Evolutionary conservation across 1,140 invertebrate genomes (phyloP), one percentile per base, ranked within the genome.

Genomic region (Samia ricini): DNA sequence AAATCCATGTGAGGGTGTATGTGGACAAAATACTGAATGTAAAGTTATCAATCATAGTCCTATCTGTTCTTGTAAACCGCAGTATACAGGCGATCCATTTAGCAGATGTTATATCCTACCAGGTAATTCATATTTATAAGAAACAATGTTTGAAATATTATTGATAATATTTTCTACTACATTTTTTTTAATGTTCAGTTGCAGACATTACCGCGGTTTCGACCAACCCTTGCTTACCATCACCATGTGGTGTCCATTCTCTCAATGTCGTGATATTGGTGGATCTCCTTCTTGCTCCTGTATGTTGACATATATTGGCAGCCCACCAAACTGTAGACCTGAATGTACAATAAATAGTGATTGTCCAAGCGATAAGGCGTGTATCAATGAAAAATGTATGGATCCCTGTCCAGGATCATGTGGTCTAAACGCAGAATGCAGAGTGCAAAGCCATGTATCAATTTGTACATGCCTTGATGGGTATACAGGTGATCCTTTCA

Each of bases 351-450:
- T 95, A 8, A 94, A 95, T 72, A 92, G 93, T 0, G 95, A 97
- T 69, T 97, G 95, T 83, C 80, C 94, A 2, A 93, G 92, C 21
- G 93, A 94, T 65, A 92, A 93, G 74, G 94, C 95, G 12, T 97
- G 96, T 76, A 93, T 95, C 26, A 93, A 93, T 74, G 93, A 94
- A 65, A 95, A 94, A 87, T 97, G 96, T 80, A 87, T 92, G 60
- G 93, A 96, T 82, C 95, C 95, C 21, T 97, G 95, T 71, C 93
- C 93, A n/a, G 94, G 94, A 64, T 93, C 93, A 24, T 96, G 95
- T 83, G 95, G 95, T 18, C 76, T 89, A 2, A 95, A 96, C 79
- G 94, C 95, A n/a, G 89, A 94, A 57, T 96, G 95, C 74, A 92
- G 94, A 84, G 95, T 95, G 1, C 91, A 95, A 15, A 94, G 94